Base-by-base conservation (phyloP, 2,113 vertebrate genomes). In the Lampris megalopsis region DNA sequence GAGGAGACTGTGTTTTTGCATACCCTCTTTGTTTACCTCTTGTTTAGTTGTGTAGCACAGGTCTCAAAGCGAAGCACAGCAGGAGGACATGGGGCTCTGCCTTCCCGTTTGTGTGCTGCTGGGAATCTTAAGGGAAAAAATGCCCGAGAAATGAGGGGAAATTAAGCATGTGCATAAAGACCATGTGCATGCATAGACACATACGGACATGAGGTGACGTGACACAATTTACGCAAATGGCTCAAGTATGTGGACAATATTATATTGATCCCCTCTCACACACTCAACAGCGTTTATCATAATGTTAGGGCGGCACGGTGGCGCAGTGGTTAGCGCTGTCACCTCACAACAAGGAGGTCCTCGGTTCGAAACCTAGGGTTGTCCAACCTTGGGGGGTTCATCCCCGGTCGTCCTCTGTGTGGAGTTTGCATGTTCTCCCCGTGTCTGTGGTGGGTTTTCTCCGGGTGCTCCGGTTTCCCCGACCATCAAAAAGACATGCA, bases 81-180 rank as follows among this genome's bases (percentile, higher is more conserved):
- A 89, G 89, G 86, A 90, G 91, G 76, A 71, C 81, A 73, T 75
- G 70, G 66, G 61, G 62, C 71, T 41, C 73, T 75, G 68, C 71
- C 79, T 92, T 93, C 87, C 91, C 90, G 91, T 91, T 93, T 93
- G 83, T 86, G 67, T 63, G 65, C 50, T 59, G 76, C 73, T 47
- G 63, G 81, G 79, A 87, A 87, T 69, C 58, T 9, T n/a, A 67
- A 52, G 72, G 81, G 69, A 71, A 73, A 43, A 1, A 65, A 48
- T 37, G 68, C 67, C 38, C 37, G 13, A 70, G 69, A 77, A 71
- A 62, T 52, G 35, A 77, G 13, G 11, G 54, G 61, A 35, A 71
- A 65, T 77, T 66, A 68, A 38, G 54, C 61, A 64, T n/a, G n/a
- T n/a, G n/a, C 65, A 56, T 49, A 35, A 53, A 71, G 42, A 80